Base-by-base conservation (phyloP, 2,797 vertebrate species). In the Lateolabrax maculatus region DNA sequence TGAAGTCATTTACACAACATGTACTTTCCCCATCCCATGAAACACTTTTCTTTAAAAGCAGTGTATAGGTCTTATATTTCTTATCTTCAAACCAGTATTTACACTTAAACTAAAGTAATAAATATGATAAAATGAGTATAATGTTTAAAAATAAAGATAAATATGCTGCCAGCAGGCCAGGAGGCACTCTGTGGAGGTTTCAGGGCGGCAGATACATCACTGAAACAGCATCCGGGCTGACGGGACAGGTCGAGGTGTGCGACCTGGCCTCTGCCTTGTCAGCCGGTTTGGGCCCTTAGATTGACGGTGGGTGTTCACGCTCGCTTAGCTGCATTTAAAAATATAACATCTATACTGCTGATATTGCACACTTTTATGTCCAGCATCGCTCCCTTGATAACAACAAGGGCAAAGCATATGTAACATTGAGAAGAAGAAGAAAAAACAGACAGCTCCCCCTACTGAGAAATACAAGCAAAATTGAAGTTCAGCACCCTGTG, bases 31-130 rank as follows among this genome's bases (percentile, higher is more conserved):
- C 41, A 64, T 71, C 67, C 48, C 67, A 61, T 56, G 46, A 77
- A 83, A 86, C 23, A 87, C 49, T 23, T 57, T n/a, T 71, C 64
- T 75, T 74, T 75, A 71, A 63, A 86, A 85, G 56, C 81, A 81
- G 70, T 56, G 63, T 36, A 66, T 25, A 87, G 25, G 36, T 79
- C 55, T 53, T 34, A 34, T n/a, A 34, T 77, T 68, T 84, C 44
- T 79, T 69, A 75, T 86, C 79, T 83, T 89, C 48, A 87, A 74
- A 90, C 88, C 69, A 84, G 79, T 91, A 94, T 94, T 88, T 94
- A 94, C 91, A 94, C 71, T 84, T 71, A 61, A 86, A 87, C 90
- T 86, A 79, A 48, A 80, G 49, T 83, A 94, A 96, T 96, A 95
- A 94, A 95, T 95, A 95, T 11, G 34, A 75, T 82, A 72, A 75